Base-by-base conservation (phyloP, 2,113 vertebrate genomes). In the Podiceps cristatus region DNA sequence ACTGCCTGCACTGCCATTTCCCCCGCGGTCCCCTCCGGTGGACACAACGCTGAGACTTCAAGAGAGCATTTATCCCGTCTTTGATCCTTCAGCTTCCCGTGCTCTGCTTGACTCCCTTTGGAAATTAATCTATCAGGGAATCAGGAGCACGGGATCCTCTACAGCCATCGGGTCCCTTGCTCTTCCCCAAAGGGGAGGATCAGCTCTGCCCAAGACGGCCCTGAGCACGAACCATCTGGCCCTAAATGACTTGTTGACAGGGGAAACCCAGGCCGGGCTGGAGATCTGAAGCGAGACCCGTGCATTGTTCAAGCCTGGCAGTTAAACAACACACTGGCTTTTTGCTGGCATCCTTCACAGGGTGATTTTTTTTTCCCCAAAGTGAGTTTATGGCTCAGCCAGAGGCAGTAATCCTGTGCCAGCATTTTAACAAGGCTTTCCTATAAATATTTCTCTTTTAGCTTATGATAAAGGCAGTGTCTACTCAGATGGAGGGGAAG, bases 391-490 rank as follows among this genome's bases (percentile, higher is more conserved):
- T 18, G 88, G 88, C 75, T 60, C 58, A 19, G 86, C 71, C 90
- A 69, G 86, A 69, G 67, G 72, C 40, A 55, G 44, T 15, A 52
- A 50, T 49, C 8, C 44, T 0, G 1, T 66, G 91, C 96, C 96
- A 95, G 80, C 50, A 66, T 55, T 96, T 95, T 92, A 96, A 95
- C 31, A 59, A 92, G 75, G 37, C 35, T 75, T 90, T 90, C 88
- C 86, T 88, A 93, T 80, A 95, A 96, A 96, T 92, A 95, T 96
- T 96, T 91, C 86, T 83, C 83, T 95, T 95, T 62, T 10, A 73
- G 88, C 79, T 93, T 45, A 66, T 87, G 86, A 33, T 86, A 33
- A 86, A 88, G 91, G 64, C 77, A 45, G 55, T n/a, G 45, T 55
- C 75, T 71, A 18, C 79, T 91, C 68, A n/a, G 18, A 73, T 42